Percentiles rank a stretch among this genome's conserved stretches.
Evolutionary conservation across 2,797 vertebrate genomes (phyloP).

Genomic region (Denticeps clupeoides): DNA sequence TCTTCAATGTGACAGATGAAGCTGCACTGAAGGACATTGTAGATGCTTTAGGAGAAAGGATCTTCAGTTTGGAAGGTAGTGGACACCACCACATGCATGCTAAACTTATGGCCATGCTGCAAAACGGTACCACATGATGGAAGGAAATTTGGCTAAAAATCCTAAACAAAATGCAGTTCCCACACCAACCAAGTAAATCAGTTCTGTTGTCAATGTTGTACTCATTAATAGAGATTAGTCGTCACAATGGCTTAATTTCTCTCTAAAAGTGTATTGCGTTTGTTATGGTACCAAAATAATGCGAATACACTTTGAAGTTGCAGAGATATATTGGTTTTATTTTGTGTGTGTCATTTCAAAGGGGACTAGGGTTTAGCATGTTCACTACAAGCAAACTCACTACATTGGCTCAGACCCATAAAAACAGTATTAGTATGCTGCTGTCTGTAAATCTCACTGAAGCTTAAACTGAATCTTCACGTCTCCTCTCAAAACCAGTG

Average conservation of each 20-base stretch:
- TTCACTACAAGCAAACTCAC: too few species aligned
- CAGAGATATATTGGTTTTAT: not conserved
- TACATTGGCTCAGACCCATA: constrained; percentile 12
- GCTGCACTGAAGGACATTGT: constrained; percentile 94
- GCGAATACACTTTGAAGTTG: not conserved
- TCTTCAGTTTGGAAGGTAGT: constrained; percentile 93
- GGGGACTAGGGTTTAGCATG: too few species aligned
- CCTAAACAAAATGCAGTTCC: too few species aligned
- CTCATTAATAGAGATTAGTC: too few species aligned
- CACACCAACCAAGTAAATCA: too few species aligned
- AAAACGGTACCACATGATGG: not conserved
- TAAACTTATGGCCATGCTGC: not conserved
- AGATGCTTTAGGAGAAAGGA: constrained; percentile 89
- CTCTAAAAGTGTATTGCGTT: too few species aligned
- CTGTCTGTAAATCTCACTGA: constrained; percentile 17
- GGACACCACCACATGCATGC: constrained; percentile 8
- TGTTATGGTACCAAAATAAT: too few species aligned
- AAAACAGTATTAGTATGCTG: constrained; percentile 12
- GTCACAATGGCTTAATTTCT: too few species aligned
- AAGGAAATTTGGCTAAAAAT: too few species aligned
- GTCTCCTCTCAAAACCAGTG: constrained; percentile 16
- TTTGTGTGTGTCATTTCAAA: too few species aligned
- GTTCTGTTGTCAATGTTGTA: too few species aligned
- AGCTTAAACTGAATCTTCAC: constrained; percentile 15
- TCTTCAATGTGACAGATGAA: constrained; percentile 95